Evolutionary conservation across 30 jellyfish, hydroid and myxozoan species (phyloP).

Genomic region (Catostylus mosaicus): DNA sequence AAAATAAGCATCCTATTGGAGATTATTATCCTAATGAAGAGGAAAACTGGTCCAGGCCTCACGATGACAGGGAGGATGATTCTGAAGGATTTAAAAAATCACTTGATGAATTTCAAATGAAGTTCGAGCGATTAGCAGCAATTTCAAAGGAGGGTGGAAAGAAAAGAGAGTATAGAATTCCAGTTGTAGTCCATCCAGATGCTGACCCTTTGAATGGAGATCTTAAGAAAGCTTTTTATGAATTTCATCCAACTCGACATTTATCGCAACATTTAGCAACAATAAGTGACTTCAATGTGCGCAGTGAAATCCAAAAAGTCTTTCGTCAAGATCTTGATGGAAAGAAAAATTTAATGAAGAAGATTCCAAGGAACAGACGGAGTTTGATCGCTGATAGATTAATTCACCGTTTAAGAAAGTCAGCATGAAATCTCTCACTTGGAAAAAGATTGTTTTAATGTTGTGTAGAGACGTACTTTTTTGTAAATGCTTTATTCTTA

Average conservation of each 20-base stretch:
- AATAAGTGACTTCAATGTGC: constrained; percentile 49
- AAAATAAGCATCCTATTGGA: constrained; percentile 6
- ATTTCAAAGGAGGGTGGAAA: constrained; percentile 50
- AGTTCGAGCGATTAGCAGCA: constrained; percentile 2
- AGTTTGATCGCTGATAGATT: constrained; percentile 30
- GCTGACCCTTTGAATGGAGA: constrained; percentile 54
- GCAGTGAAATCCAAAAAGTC: constrained; percentile 19
- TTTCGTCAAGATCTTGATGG: background rate
- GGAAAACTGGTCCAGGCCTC: constrained; percentile 44
- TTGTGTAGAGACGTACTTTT: no score
- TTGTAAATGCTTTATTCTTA: no score
- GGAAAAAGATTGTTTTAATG: no score
- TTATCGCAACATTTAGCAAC: constrained; percentile 57
- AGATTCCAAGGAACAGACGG: background rate
- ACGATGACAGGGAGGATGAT: constrained; percentile 48
- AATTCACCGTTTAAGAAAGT: background rate
- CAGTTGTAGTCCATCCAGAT: constrained; percentile 51
- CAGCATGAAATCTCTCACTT: no score
- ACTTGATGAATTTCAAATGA: constrained; percentile 29
- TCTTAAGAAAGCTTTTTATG: constrained; percentile 51
- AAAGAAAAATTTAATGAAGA: background rate
- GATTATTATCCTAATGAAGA: constrained; percentile 41
- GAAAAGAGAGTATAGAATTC: constrained; percentile 49
- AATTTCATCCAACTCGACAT: constrained; percentile 40
- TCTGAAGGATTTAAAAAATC: constrained; percentile 33